Evolutionary conservation across 2,113 vertebrate species (phyloP).

Genomic region (Saccopteryx leptura): DNA sequence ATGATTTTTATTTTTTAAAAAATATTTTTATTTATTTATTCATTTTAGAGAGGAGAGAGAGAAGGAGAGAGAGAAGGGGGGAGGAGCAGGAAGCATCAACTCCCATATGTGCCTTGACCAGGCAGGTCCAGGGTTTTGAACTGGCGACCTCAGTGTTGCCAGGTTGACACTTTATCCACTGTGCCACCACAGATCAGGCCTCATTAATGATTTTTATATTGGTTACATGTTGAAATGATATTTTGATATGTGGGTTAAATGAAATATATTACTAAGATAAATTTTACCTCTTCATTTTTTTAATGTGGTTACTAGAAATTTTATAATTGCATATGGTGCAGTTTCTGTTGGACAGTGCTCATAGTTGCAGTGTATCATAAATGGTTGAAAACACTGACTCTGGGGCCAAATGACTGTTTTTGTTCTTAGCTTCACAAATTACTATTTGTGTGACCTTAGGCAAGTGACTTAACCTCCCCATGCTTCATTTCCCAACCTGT

Average conservation of each 20-base stretch:
- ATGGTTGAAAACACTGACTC: not conserved
- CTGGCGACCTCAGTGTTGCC: too few species aligned
- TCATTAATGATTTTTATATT: constrained; percentile 22
- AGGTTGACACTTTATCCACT: too few species aligned
- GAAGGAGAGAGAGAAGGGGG: too few species aligned
- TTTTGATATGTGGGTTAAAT: constrained; percentile 12
- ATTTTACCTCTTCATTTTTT: not conserved
- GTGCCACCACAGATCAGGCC: too few species aligned
- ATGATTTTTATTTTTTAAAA: not conserved
- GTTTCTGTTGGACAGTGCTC: not conserved
- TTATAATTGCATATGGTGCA: not conserved
- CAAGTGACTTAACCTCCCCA: not conserved
- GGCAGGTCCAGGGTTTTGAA: too few species aligned
- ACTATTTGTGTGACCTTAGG: not conserved
- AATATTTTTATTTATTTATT: too few species aligned
- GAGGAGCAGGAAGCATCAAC: too few species aligned
- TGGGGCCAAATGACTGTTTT: not conserved
- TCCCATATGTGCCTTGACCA: too few species aligned
- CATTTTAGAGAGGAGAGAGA: too few species aligned
- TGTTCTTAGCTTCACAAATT: not conserved
- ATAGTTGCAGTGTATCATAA: not conserved
- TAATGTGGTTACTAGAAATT: not conserved
- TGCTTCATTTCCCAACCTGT: constrained; percentile 33
- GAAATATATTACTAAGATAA: constrained; percentile 40
- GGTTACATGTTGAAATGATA: constrained; percentile 25